These are phyloP conservation scores for Drosophila murphyi DNA, from an alignment of 1,140 invertebrate genomes.

Conservation along the genomic window DNA sequence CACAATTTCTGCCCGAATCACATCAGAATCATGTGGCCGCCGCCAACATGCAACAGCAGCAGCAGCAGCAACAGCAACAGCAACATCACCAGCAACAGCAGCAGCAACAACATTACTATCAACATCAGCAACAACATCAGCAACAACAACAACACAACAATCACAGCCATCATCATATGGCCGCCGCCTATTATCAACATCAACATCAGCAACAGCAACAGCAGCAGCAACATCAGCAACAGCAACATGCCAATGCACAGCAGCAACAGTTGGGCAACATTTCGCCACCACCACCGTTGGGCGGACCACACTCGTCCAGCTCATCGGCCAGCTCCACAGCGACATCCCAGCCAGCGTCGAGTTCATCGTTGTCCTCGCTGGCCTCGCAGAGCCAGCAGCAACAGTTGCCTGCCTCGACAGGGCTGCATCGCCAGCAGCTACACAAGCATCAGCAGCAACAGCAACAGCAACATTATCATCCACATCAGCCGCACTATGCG, in stretches of 20 bases:
- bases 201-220: constrained; percentile 58
- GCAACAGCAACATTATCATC: constrained; percentile 57
- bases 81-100: constrained; percentile 68
- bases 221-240: constrained; percentile 48
- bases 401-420: constrained; percentile 57
- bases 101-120: constrained; percentile 55
- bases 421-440: constrained; percentile 60
- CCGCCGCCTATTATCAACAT: constrained; percentile 64
- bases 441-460: constrained; percentile 64
- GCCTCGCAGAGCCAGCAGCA: constrained; percentile 79
- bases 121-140: constrained; percentile 63
- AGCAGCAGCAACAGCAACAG: constrained; percentile 73
- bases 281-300: constrained; percentile 61
- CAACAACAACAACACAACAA: constrained; percentile 58
- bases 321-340: constrained; percentile 79
- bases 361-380: constrained; percentile 76
- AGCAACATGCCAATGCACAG: constrained; percentile 42
- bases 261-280: constrained; percentile 68
- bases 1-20: constrained; percentile 94
- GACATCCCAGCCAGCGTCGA: constrained; percentile 80
- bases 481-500: constrained; percentile 61
- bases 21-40: constrained; percentile 89
- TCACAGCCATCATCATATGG: constrained; percentile 70
- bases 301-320: constrained; percentile 74
- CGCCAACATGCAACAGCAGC: constrained; percentile 86